phyloP scores from a whole-genome alignment of 2,797 vertebrate species.

The Lutjanus argentimaculatus region DNA sequence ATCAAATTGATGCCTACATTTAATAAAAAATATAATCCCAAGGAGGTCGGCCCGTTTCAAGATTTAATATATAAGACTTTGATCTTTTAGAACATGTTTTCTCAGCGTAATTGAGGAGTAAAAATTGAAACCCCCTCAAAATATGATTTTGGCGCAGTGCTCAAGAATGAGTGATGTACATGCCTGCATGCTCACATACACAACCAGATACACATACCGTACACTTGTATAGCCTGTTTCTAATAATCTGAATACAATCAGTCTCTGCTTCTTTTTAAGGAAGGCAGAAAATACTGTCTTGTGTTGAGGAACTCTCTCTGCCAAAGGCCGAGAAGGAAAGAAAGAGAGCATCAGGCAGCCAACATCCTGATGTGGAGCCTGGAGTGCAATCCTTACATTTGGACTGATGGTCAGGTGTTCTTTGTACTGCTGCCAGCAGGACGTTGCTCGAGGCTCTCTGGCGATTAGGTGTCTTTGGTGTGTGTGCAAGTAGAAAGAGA shows the following conservation, averaged over 20 bases:
- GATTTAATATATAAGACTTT: too few species aligned
- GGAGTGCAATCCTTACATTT: constrained; percentile 71
- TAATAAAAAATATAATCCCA: too few species aligned
- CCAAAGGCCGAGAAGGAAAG: constrained; percentile 20
- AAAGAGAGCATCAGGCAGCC: constrained; percentile 45
- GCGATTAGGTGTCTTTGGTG: constrained; percentile 56
- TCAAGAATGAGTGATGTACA: background rate
- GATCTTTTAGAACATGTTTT: too few species aligned
- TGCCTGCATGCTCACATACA: constrained; percentile 7
- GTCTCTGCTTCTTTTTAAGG: constrained; percentile 48
- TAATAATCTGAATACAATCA: constrained; percentile 54
- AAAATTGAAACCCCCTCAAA: too few species aligned
- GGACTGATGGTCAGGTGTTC: constrained; percentile 77
- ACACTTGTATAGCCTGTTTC: constrained; percentile 49
- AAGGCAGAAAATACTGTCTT: constrained; percentile 38
- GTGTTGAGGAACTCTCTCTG: constrained; percentile 30
- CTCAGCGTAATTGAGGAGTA: too few species aligned
- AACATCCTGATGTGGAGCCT: constrained; percentile 65
- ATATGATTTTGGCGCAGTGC: too few species aligned
- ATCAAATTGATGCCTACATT: too few species aligned
- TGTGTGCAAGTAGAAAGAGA: constrained; percentile 14
- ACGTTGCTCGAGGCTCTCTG: constrained; percentile 66
- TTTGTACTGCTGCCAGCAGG: constrained; percentile 81
- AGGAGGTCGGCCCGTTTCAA: too few species aligned
- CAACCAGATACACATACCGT: background rate